Percentiles rank a stretch among this genome's conserved stretches.
Conservation (phyloP, 1,140 invertebrate genomes). For the Neuroterus valhalla region DNA sequence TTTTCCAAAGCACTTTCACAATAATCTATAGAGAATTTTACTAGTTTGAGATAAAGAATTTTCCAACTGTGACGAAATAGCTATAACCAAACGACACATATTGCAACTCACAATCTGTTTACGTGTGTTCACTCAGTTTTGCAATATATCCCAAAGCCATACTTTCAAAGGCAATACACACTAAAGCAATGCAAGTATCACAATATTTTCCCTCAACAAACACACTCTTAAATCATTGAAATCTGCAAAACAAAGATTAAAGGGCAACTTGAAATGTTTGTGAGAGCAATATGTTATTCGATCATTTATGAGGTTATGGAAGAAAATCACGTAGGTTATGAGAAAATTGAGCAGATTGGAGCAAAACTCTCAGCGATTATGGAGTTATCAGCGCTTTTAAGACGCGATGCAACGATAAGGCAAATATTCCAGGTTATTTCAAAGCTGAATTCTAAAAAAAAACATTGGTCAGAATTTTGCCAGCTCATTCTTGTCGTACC, state of each 20-base stretch:
- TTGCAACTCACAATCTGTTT: conserved; percentile 7
- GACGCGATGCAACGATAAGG: conserved; percentile 11
- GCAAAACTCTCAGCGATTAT: conserved; percentile 4
- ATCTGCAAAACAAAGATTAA: neutral
- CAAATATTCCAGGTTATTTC: conserved; percentile 27
- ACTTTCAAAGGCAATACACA: conserved; percentile 1
- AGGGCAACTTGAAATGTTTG: conserved; percentile 23
- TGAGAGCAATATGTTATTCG: conserved; percentile 64
- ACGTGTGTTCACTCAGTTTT: conserved; percentile 21
- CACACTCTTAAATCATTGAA: conserved; percentile 33
- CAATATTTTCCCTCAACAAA: neutral
- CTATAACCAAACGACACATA: neutral
- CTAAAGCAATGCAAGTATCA: conserved; percentile 10
- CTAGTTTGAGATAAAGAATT: neutral
- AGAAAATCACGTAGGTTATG: conserved; percentile 48
- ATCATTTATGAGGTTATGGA: conserved; percentile 57
- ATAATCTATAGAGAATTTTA: neutral
- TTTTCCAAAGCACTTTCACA: neutral
- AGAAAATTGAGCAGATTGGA: conserved; percentile 35
- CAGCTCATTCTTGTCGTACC: conserved; percentile 64
- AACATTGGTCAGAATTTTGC: conserved; percentile 59
- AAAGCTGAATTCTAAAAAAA: conserved; percentile 37
- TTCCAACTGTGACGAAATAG: conserved; percentile 11
- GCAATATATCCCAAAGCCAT: neutral
- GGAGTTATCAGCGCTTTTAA: conserved; percentile 1